phyloP scores from a whole-genome alignment of 1,140 invertebrate species.

The Drosophila serrata region DNA sequence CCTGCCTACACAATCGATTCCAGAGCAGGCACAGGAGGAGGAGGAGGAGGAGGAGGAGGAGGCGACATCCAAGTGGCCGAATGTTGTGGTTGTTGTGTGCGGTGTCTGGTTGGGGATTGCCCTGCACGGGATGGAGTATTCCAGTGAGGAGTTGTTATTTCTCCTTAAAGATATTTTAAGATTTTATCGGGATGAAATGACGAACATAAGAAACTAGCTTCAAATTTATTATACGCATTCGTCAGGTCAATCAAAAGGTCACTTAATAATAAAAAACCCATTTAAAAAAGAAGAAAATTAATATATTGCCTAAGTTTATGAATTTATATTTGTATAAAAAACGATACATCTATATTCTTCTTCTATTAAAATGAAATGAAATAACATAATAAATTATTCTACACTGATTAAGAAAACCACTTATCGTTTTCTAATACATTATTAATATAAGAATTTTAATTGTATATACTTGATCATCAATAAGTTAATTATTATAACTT shows the following conservation, averaged over 20 bases:
- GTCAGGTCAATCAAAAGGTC: too few relatives aligned
- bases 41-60: background rate
- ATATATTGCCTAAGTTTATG: too few relatives aligned
- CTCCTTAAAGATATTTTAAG: background rate
- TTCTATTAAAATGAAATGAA: too few relatives aligned
- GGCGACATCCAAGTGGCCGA: conserved; percentile 38
- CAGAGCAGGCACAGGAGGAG: background rate
- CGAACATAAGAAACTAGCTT: too few relatives aligned
- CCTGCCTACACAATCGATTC: conserved; percentile 29
- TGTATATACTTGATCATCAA: background rate
- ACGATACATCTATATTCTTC: too few relatives aligned
- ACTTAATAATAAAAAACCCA: too few relatives aligned
- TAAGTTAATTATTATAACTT: background rate
- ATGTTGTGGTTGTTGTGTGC: conserved; percentile 31
- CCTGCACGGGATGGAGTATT: background rate
- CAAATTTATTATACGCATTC: background rate
- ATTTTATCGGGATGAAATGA: background rate
- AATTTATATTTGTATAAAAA: too few relatives aligned
- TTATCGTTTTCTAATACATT: too few relatives aligned
- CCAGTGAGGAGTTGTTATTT: background rate
- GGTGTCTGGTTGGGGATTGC: conserved; percentile 20
- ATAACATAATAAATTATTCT: too few relatives aligned
- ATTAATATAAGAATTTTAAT: background rate
- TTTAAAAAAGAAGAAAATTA: too few relatives aligned
- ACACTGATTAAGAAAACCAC: too few relatives aligned